phyloP scores from a whole-genome alignment of 2,113 vertebrate species.

The Neolamprologus fasciatus region DNA sequence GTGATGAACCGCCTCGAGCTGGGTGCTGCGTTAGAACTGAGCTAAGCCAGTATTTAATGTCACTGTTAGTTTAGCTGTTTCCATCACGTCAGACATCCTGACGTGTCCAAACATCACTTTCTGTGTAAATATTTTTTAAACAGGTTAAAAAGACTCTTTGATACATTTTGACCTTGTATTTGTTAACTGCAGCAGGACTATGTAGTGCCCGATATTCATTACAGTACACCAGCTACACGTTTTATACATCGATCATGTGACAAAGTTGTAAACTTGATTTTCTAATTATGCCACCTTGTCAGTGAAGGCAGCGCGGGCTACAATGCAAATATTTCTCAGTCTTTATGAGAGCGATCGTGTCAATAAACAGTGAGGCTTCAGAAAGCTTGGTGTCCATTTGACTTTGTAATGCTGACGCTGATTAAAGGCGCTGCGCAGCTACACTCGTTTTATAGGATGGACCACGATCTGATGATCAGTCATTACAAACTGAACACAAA shows the following conservation, averaged over 20 bases:
- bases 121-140: constrained; percentile 56
- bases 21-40: neutral
- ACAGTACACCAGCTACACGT: neutral
- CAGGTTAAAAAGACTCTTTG: neutral
- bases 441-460: neutral
- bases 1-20: neutral
- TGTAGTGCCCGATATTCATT: neutral
- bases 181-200: neutral
- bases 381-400: neutral
- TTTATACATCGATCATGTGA: neutral
- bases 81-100: neutral
- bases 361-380: neutral
- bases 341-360: neutral
- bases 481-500: neutral
- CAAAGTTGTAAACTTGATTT: neutral
- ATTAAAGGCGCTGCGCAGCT: accelerated
- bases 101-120: neutral
- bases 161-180: constrained; percentile 53
- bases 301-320: neutral
- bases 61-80: neutral
- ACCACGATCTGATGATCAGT: neutral
- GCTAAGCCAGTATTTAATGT: neutral
- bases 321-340: neutral
- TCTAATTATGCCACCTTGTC: neutral
- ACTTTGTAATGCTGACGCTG: neutral